A percentile compares a stretch with the other conserved stretches of the same genome.
Evolutionary conservation across 2,113 vertebrate species (phyloP).

Genomic region (Stercorarius parasiticus): DNA sequence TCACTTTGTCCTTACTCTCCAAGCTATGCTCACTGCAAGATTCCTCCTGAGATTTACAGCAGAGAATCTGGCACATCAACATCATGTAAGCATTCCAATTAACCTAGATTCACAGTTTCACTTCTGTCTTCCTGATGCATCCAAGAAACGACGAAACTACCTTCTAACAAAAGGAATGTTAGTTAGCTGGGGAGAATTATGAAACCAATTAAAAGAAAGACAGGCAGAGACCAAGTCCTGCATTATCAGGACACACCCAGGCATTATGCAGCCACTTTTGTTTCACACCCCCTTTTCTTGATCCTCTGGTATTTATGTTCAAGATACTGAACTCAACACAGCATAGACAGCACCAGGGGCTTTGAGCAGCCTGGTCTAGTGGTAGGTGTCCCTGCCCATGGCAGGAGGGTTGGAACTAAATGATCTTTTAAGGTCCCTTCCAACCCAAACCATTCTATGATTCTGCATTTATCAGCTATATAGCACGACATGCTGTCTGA

Average conservation of each 20-base stretch:
- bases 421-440: background rate
- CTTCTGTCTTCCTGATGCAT: background rate
- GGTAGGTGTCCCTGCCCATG: background rate
- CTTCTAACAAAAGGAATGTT: background rate
- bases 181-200: background rate
- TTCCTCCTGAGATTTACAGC: background rate
- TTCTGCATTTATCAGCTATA: background rate
- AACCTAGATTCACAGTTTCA: conserved; percentile 27
- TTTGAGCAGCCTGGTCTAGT: background rate
- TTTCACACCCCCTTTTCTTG: background rate
- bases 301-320: conserved; percentile 1
- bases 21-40: background rate
- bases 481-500: background rate
- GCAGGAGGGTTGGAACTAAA: background rate
- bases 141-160: background rate
- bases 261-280: background rate
- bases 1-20: background rate
- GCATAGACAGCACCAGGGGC: background rate
- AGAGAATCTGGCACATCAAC: background rate
- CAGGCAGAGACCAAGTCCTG: background rate
- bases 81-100: background rate
- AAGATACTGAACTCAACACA: background rate
- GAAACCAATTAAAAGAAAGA: background rate
- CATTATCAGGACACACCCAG: background rate
- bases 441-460: background rate